Percentiles rank a stretch among this genome's conserved stretches.
These are phyloP conservation scores for Danaus melanippus DNA, from an alignment of 1,140 invertebrate genomes.

Conservation along the genomic window DNA sequence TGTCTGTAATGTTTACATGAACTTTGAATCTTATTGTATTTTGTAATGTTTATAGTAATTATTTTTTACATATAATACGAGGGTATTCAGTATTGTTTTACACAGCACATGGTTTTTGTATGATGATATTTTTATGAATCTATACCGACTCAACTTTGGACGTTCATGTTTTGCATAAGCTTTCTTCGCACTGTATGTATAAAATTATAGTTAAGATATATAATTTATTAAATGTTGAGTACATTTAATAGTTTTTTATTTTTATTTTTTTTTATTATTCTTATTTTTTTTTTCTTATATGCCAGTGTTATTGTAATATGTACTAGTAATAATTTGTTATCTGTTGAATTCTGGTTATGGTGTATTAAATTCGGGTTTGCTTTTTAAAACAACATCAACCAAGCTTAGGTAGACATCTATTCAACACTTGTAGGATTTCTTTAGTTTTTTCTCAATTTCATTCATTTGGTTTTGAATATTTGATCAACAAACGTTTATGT, in stretches of 20 bases:
- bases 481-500: too few species aligned
- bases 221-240: slow-evolving; percentile 66
- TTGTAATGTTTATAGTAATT: slow-evolving; percentile 1
- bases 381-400: too few species aligned
- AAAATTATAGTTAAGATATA: slow-evolving; percentile 20
- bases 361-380: too few species aligned
- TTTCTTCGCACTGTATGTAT: slow-evolving; percentile 29
- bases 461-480: too few species aligned
- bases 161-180: slow-evolving; percentile 20
- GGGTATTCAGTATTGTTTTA: neutral
- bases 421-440: too few species aligned
- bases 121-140: neutral
- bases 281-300: too few species aligned
- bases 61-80: slow-evolving; percentile 3
- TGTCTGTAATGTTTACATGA: neutral
- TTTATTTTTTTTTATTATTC: too few species aligned
- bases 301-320: too few species aligned
- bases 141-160: slow-evolving; percentile 2
- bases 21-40: slow-evolving; percentile 4
- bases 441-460: too few species aligned
- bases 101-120: neutral
- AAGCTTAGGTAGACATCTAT: too few species aligned
- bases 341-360: too few species aligned
- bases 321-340: too few species aligned
- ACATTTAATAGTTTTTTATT: slow-evolving; percentile 19